Conservation (phyloP, 2,888 invertebrate genomes). For the Chrysotoxum bicinctum region DNA sequence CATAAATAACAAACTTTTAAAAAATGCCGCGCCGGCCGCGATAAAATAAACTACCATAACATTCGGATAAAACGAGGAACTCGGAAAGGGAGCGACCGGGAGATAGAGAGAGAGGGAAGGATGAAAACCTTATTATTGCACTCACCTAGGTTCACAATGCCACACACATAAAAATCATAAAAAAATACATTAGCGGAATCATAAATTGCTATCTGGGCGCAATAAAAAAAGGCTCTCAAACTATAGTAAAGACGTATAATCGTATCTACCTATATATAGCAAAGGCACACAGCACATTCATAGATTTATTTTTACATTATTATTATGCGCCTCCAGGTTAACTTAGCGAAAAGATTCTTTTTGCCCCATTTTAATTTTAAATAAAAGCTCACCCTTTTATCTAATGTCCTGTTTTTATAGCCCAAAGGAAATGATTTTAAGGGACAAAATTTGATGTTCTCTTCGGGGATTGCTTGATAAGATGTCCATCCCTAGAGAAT, state of each 20-base stretch:
- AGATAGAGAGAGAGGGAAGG: neutral
- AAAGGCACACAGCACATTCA: slow-evolving; percentile 20
- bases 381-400: slow-evolving; percentile 56
- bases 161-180: slow-evolving; percentile 74
- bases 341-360: slow-evolving; percentile 4
- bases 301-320: slow-evolving; percentile 7
- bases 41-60: slow-evolving; percentile 66
- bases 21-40: slow-evolving; percentile 25
- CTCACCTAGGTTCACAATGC: slow-evolving; percentile 63
- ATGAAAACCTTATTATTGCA: slow-evolving; percentile 49
- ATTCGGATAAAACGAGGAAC: neutral
- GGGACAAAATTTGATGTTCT: slow-evolving; percentile 41
- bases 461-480: slow-evolving; percentile 45
- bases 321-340: slow-evolving; percentile 56
- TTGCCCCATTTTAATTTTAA: slow-evolving; percentile 10
- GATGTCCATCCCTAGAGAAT: slow-evolving; percentile 21
- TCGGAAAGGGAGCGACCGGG: neutral
- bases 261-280: neutral
- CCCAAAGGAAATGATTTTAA: slow-evolving; percentile 46
- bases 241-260: neutral
- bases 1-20: slow-evolving; percentile 66
- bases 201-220: slow-evolving; percentile 75
- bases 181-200: slow-evolving; percentile 75
- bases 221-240: slow-evolving; percentile 45
- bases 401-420: slow-evolving; percentile 37